Base-by-base conservation (phyloP, 1,140 invertebrate genomes). In the Bombus haemorrhoidalis region DNA sequence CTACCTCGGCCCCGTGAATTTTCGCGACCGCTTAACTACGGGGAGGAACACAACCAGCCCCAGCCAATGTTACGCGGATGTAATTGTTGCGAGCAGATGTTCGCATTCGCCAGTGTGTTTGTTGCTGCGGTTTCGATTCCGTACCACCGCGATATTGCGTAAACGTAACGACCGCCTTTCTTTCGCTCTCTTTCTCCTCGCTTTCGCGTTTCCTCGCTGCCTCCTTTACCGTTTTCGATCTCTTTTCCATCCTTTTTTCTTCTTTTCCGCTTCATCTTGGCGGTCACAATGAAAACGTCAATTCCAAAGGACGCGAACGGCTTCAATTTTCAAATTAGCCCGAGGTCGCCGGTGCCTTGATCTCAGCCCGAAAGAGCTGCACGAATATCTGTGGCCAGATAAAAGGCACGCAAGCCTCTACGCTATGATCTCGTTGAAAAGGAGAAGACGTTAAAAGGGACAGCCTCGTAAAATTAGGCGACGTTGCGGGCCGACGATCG, bases 381-480 rank as follows among this genome's bases (percentile, higher is more conserved):
- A 22, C 59, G 76, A 57, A 41, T 32, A 59, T 34, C 47, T 59
- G 64, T n/a, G 37, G 15, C 25, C 62, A 28, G 41, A 57, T 43
- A 64, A 83, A 86, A 73, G 77, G 13, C 85, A 72, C 74, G 69
- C 37, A 28, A 83, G 57, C 64, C 18, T 57, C n/a, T 13, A 39
- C 72, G 43, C 80, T 76, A 41, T 62, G 88, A 81, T 87, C 68
- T 28, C 53, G 43, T 59, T 64, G 68, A 74, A 79, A 39, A 53
- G 68, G 77, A 34, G 80, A 73, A 79, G 47, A 39, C 68, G 39
- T 83, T 66, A 81, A 82, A 64, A 74, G 73, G 53, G 69, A 71
- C 68, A 41, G 41, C 78, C 57, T 87, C 83, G 83, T 86, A 86
- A 87, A 87, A 87, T 87, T 87, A 86, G 79, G 68, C 78, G 66